Evolutionary conservation across 2,797 vertebrate genomes (phyloP), one percentile per base, ranked within the genome.

Genomic region (Lepus townsendii): DNA sequence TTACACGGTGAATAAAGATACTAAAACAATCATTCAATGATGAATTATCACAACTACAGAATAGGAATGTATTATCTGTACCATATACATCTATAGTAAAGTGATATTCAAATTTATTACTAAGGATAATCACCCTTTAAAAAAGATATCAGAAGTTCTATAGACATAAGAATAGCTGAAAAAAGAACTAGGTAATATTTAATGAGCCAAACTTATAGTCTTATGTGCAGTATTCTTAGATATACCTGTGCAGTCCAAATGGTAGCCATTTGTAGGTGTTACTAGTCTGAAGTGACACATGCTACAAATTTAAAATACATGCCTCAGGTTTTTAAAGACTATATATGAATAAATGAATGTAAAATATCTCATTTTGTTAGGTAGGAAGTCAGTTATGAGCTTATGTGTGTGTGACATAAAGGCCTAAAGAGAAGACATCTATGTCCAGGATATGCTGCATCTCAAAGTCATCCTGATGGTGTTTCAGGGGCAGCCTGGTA

Each of bases 1-100:
- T 38, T 54, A 92, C 7, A 84, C 47, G 7, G 30, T 50, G 26
- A 95, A 88, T 17, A 96, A 76, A 93, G 32, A 71, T 82, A 52
- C 54, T 80, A 75, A 62, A 16, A 30, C 69, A 76, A 42, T 63
- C 13, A 71, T 16, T 66, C 54, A 65, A 20, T 2, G 7, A 75
- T 62, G 9, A 86, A 38, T 82, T 77, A 83, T 47, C 60, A 79
- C 13, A 93, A 73, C 35, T 35, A 73, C 2, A 73, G 57, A 78
- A 50, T 57, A 68, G 38, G 47, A 76, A 90, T 26, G 32, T 16
- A 30, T 32, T 80, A 79, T 26, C 73, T 85, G 62, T 8, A 85
- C 69, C 52, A 82, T 82, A 85, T 60, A 80, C 19, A 75, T 24
- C 17, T 66, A 54, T 83, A 68, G 22, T 63, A n/a, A 87, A 68